phyloP scores from a whole-genome alignment of 2,888 invertebrate genomes.

The Hermaeophaga mercurialis region DNA sequence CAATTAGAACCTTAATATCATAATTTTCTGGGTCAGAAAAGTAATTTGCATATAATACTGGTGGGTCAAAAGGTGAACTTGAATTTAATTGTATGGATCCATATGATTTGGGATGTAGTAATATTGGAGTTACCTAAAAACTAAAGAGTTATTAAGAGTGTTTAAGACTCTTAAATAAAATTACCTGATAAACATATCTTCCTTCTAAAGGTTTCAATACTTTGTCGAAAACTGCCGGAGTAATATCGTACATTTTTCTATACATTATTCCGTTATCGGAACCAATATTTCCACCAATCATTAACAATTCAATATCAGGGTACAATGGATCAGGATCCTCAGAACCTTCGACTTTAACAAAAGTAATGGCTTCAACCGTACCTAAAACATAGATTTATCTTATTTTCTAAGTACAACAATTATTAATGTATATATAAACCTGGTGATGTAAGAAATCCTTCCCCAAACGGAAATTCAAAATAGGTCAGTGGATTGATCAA shows the following conservation, averaged over 20 bases:
- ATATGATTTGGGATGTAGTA: constrained; percentile 72
- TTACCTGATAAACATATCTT: constrained; percentile 40
- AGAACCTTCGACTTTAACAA: constrained; percentile 65
- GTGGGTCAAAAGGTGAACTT: constrained; percentile 72
- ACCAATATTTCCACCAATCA: constrained; percentile 61
- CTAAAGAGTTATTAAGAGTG: background rate
- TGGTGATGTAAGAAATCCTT: constrained; percentile 61
- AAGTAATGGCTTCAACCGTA: constrained; percentile 65
- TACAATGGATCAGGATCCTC: constrained; percentile 60
- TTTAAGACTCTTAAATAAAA: background rate
- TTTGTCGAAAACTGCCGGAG: constrained; percentile 62
- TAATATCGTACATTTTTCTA: constrained; percentile 60
- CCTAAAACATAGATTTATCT: constrained; percentile 50
- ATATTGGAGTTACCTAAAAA: constrained; percentile 60
- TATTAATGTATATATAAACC: constrained; percentile 46
- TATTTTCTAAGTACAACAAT: no score
- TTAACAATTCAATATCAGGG: constrained; percentile 75
- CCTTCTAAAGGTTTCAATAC: constrained; percentile 63
- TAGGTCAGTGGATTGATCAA: constrained; percentile 45
- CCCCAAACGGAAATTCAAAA: constrained; percentile 57
- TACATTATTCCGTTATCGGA: constrained; percentile 48
- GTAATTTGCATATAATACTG: constrained; percentile 79
- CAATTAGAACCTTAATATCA: constrained; percentile 51
- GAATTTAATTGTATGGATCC: constrained; percentile 70
- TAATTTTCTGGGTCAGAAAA: constrained; percentile 67